Evolutionary conservation across 2,888 invertebrate genomes (phyloP).

Genomic region (Ornithoptera alexandrae): DNA sequence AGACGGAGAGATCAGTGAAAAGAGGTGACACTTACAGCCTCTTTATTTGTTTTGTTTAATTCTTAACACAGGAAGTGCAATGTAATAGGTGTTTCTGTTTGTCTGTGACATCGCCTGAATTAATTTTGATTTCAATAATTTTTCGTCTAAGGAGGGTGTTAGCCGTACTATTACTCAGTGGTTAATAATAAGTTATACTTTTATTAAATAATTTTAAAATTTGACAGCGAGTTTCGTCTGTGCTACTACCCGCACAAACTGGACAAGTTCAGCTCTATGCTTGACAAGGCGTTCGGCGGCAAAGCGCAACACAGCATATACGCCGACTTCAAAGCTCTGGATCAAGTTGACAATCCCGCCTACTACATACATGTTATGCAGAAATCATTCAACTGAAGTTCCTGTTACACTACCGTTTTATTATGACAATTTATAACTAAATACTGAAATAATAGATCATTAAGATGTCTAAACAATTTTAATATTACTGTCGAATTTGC

Average conservation of each 20-base stretch:
- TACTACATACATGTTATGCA: constrained; percentile 93
- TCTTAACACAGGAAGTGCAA: no score
- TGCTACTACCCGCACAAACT: constrained; percentile 93
- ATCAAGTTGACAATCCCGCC: constrained; percentile 83
- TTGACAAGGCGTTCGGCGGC: constrained; percentile 84
- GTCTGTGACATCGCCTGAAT: no score
- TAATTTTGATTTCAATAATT: no score
- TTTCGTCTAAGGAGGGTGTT: no score
- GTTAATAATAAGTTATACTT: no score
- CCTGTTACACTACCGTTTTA: constrained; percentile 19
- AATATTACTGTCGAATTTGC: no score
- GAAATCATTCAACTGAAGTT: constrained; percentile 63
- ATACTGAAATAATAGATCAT: no score
- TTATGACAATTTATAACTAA: background rate
- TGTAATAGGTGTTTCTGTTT: no score
- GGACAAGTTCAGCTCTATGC: constrained; percentile 84
- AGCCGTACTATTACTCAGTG: no score
- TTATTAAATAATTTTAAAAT: no score
- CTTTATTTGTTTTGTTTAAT: no score
- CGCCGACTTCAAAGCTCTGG: constrained; percentile 89
- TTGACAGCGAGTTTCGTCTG: constrained; percentile 87
- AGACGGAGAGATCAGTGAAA: constrained; percentile 54
- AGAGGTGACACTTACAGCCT: constrained; percentile 43
- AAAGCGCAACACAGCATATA: constrained; percentile 85
- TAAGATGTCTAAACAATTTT: no score